These are phyloP conservation scores for Sepioteuthis lessoniana DNA, from an alignment of 2,888 invertebrate species.

Conservation along the genomic window DNA sequence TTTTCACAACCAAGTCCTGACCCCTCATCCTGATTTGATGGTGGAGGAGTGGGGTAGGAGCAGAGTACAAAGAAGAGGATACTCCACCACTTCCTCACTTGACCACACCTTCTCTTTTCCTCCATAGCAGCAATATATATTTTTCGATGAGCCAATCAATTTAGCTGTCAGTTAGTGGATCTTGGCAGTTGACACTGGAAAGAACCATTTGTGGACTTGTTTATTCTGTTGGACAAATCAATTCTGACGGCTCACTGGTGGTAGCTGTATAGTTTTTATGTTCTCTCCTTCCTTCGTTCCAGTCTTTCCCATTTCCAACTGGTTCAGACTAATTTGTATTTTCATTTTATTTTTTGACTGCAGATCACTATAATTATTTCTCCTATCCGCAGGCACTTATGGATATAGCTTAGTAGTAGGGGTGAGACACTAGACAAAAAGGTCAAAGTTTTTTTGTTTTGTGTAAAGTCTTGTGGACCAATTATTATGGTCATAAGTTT, in stretches of 20 bases:
- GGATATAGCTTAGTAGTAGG: not conserved
- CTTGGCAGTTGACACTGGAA: not conserved
- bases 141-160: constrained; percentile 16
- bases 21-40: constrained; percentile 6
- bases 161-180: not conserved
- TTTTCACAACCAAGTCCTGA: not conserved
- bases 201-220: not conserved
- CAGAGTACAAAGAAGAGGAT: not conserved
- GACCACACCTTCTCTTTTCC: not conserved
- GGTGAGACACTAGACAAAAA: not conserved
- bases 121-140: not conserved
- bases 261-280: not conserved
- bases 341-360: not conserved
- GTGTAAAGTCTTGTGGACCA: too few relatives aligned
- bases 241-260: not conserved
- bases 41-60: not conserved
- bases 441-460: not conserved
- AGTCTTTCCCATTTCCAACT: not conserved
- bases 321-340: not conserved
- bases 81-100: not conserved
- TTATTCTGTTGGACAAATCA: not conserved
- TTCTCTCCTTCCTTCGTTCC: not conserved
- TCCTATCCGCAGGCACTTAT: not conserved
- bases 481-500: too few relatives aligned
- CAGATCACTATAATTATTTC: not conserved